phyloP scores from a whole-genome alignment of 2,113 vertebrate genomes.

The Corythoichthys intestinalis region DNA sequence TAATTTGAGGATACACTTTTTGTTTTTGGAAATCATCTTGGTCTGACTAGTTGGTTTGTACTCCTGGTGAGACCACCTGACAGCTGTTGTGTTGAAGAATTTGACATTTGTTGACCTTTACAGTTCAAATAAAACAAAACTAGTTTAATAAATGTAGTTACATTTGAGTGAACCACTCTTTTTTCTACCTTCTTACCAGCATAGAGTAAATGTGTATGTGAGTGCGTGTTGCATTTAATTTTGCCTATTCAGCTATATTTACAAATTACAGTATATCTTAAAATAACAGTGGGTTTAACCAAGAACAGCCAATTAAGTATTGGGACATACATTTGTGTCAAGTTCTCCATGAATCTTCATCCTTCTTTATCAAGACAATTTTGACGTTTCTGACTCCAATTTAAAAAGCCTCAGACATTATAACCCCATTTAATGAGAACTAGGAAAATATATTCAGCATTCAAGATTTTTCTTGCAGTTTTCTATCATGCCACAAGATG shows the following conservation, averaged over 20 bases:
- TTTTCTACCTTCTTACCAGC: background rate
- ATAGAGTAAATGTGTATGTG: background rate
- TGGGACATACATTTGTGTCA: background rate
- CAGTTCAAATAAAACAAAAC: background rate
- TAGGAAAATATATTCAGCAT: background rate
- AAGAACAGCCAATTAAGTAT: background rate
- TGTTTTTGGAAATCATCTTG: background rate
- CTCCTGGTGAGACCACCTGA: background rate
- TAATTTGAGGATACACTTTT: too few relatives aligned
- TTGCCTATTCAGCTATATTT: background rate
- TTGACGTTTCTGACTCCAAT: background rate
- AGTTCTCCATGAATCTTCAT: background rate
- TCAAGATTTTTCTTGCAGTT: constrained; percentile 17
- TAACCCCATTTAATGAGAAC: background rate
- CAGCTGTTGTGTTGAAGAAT: background rate
- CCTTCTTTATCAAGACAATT: background rate
- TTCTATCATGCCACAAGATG: constrained; percentile 47
- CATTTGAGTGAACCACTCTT: background rate
- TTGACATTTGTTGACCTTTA: background rate
- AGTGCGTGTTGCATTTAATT: background rate
- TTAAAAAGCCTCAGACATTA: background rate
- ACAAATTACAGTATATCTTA: background rate
- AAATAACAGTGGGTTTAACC: background rate
- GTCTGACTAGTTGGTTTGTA: background rate
- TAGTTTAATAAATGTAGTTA: background rate